Evolutionary conservation across 1,140 invertebrate species (phyloP), one percentile per base, ranked within the genome.

Genomic region (Phymastichus coffea): DNA sequence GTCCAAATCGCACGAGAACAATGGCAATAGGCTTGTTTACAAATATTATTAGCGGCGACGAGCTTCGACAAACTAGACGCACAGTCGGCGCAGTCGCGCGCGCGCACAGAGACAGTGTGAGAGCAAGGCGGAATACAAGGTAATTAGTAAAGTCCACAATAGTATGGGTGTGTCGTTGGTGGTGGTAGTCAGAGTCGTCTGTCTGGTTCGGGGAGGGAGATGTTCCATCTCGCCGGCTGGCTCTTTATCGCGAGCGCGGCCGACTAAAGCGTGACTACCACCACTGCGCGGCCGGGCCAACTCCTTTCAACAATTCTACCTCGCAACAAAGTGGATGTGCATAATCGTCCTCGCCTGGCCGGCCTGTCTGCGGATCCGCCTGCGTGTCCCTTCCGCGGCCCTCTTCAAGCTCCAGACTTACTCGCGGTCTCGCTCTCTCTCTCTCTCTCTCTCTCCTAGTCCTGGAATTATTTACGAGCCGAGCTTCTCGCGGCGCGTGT

Each of bases 141-240:
- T 68, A 69, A 69, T 69, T 69, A 69, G 67, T 56, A 66, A 69
- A 69, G 67, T 69, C 65, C 63, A 66, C 67, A 66, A 66, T 66
- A n/a, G n/a, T n/a, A n/a, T n/a, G n/a, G n/a, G n/a, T n/a, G n/a
- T n/a, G n/a, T n/a, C n/a, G n/a, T n/a, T n/a, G n/a, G n/a, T n/a
- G n/a, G n/a, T n/a, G n/a, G n/a, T n/a, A n/a, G n/a, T n/a, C n/a
- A n/a, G n/a, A n/a, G n/a, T n/a, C n/a, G n/a, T n/a, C n/a, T n/a
- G n/a, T n/a, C n/a, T n/a, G n/a, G n/a, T n/a, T n/a, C n/a, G n/a
- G n/a, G n/a, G n/a, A n/a, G n/a, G n/a, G n/a, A n/a, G n/a, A n/a
- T n/a, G n/a, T n/a, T n/a, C n/a, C n/a, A n/a, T n/a, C n/a, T n/a
- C n/a, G n/a, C n/a, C n/a, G n/a, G n/a, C n/a, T n/a, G 47, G n/a